These are phyloP conservation scores for Caranx ignobilis DNA, from an alignment of 2,113 vertebrate species.

Conservation along the genomic window DNA sequence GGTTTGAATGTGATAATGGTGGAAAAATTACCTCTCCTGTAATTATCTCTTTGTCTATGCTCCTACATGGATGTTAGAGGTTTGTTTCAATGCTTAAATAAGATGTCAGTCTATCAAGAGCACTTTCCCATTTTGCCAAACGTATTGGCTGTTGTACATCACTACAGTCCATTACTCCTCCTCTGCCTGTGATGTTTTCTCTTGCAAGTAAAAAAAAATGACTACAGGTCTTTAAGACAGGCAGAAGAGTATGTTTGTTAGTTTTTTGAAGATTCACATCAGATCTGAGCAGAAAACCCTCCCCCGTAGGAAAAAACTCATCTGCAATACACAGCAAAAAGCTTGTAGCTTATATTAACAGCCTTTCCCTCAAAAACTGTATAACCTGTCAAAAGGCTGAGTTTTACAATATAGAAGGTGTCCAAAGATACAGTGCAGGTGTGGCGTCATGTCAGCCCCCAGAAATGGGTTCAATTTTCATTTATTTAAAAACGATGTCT, in stretches of 20 bases:
- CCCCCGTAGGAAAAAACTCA: background rate
- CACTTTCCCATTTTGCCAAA: conserved; percentile 26
- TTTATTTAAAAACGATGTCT: conserved; percentile 63
- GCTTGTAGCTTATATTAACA: conserved; percentile 59
- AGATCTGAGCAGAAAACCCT: conserved; percentile 39
- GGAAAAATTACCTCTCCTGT: conserved; percentile 15
- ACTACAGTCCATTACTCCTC: conserved; percentile 47
- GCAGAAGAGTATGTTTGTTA: conserved; percentile 15
- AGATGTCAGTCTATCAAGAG: conserved; percentile 9
- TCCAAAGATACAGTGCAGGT: conserved; percentile 45
- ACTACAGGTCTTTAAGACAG: conserved; percentile 56
- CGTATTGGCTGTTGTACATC: conserved; percentile 60
- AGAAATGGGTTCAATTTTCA: conserved; percentile 50
- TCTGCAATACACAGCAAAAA: conserved; percentile 49
- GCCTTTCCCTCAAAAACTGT: conserved; percentile 42
- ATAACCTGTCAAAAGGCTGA: conserved; percentile 64
- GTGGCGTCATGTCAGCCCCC: conserved; percentile 39
- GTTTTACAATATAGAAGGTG: conserved; percentile 51
- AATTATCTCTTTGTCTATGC: conserved; percentile 1
- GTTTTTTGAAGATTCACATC: conserved; percentile 34
- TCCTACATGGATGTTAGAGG: background rate
- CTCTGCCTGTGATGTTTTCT: conserved; percentile 38
- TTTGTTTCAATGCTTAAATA: conserved; percentile 28
- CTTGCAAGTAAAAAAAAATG: conserved; percentile 34
- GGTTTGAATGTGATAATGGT: conserved; percentile 9